Percentiles rank a stretch among this genome's conserved stretches.
These are phyloP conservation scores for Tetraneura akinire DNA, from an alignment of 1,140 invertebrate species.

Conservation along the genomic window DNA sequence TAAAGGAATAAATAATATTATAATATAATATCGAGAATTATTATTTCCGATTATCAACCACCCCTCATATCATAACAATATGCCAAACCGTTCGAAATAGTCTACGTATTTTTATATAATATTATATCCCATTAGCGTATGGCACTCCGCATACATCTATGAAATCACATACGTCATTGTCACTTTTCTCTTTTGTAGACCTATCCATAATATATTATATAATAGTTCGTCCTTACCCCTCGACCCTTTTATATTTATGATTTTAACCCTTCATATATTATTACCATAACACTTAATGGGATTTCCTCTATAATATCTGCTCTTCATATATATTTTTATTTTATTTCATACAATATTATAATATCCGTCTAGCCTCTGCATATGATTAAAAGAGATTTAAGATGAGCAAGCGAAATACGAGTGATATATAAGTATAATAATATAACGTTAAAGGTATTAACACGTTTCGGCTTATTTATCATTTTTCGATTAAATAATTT, in stretches of 20 bases:
- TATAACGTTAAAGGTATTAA: too few relatives aligned
- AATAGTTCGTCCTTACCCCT: conserved; percentile 18
- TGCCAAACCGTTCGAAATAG: conserved; percentile 13
- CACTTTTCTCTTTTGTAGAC: conserved; percentile 31
- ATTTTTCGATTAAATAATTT: background rate
- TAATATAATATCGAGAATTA: background rate
- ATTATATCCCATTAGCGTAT: conserved; percentile 31
- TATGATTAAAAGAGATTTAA: background rate
- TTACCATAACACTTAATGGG: conserved; percentile 40
- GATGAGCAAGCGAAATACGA: background rate
- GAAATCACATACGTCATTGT: conserved; percentile 50
- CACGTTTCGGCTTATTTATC: background rate
- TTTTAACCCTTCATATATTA: conserved; percentile 42
- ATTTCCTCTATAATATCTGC: conserved; percentile 31
- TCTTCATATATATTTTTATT: background rate
- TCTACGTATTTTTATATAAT: conserved; percentile 19
- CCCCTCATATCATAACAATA: conserved; percentile 2
- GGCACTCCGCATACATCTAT: conserved; percentile 5
- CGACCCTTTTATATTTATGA: conserved; percentile 41
- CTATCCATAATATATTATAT: background rate
- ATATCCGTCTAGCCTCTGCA: background rate
- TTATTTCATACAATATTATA: background rate
- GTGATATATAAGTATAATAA: background rate
- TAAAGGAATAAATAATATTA: background rate
- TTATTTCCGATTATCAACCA: conserved; percentile 17